These are phyloP conservation scores for Bombus waltoni DNA, from an alignment of 1,140 invertebrate genomes.

Conservation along the genomic window DNA sequence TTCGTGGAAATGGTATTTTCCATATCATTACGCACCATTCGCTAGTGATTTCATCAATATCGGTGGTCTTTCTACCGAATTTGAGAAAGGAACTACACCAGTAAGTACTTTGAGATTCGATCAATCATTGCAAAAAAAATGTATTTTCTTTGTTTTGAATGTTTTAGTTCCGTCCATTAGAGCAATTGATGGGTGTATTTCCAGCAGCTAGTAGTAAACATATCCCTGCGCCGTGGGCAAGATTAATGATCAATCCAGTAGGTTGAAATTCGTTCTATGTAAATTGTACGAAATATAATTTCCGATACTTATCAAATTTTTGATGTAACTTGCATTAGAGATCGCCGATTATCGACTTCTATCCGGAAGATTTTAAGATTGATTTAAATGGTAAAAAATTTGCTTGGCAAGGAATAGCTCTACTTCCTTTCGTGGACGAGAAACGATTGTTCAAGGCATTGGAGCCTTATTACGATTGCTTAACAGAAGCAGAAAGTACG, in stretches of 20 bases:
- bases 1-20: slow-evolving; percentile 99
- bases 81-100: slow-evolving; percentile 94
- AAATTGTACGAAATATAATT: background rate
- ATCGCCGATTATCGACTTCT: slow-evolving; percentile 99
- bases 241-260: slow-evolving; percentile 96
- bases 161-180: slow-evolving; percentile 95
- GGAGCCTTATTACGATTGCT: slow-evolving; percentile 88
- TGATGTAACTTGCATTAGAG: slow-evolving; percentile 83
- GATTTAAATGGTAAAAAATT: slow-evolving; percentile 99
- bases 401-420: slow-evolving; percentile 99
- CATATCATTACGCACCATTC: slow-evolving; percentile 99
- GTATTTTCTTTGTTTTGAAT: slow-evolving; percentile 41
- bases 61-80: slow-evolving; percentile 91
- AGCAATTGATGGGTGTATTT: slow-evolving; percentile 99
- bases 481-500: slow-evolving; percentile 92
- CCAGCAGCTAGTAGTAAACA: slow-evolving; percentile 97
- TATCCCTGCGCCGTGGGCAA: slow-evolving; percentile 96
- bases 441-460: slow-evolving; percentile 94
- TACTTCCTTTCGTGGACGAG: slow-evolving; percentile 99
- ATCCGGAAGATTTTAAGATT: slow-evolving; percentile 99
- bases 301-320: background rate
- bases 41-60: slow-evolving; percentile 99
- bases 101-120: slow-evolving; percentile 82
- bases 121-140: slow-evolving; percentile 6
- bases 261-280: slow-evolving; percentile 72